Percentiles rank a stretch among this genome's conserved stretches.
phyloP scores from a whole-genome alignment of 1,140 invertebrate genomes.

The Octopus sinensis region DNA sequence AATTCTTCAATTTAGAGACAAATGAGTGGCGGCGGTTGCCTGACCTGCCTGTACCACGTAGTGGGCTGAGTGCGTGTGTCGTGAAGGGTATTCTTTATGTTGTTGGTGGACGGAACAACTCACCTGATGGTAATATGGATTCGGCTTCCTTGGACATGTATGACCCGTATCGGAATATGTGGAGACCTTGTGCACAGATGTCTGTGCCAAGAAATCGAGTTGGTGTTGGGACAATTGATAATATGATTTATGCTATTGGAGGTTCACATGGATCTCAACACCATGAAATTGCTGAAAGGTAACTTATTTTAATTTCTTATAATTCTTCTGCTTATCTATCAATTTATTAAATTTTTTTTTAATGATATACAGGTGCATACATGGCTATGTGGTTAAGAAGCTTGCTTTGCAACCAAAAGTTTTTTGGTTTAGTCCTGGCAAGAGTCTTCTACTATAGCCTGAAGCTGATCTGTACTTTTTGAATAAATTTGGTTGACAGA shows the following conservation, averaged over 20 bases:
- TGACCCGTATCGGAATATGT: constrained; percentile 71
- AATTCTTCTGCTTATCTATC: neutral
- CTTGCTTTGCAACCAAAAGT: no score
- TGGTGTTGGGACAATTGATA: constrained; percentile 88
- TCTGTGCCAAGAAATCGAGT: constrained; percentile 79
- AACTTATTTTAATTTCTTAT: constrained; percentile 36
- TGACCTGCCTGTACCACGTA: constrained; percentile 76
- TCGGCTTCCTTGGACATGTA: constrained; percentile 75
- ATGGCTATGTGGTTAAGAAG: no score
- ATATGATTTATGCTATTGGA: constrained; percentile 83
- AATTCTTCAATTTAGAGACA: constrained; percentile 83
- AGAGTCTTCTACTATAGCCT: no score
- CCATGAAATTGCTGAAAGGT: constrained; percentile 86
- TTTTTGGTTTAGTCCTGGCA: no score
- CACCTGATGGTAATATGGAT: constrained; percentile 71
- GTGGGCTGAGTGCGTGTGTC: constrained; percentile 68
- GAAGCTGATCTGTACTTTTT: no score
- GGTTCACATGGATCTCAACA: constrained; percentile 79
- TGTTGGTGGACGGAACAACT: constrained; percentile 86
- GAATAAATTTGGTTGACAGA: no score
- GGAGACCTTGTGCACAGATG: constrained; percentile 64
- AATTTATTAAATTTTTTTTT: neutral
- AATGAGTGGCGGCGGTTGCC: constrained; percentile 77
- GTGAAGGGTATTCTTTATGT: constrained; percentile 80
- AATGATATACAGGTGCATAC: no score